Percentiles rank a stretch among this genome's conserved stretches.
phyloP scores from a whole-genome alignment of 2,888 invertebrate species.

The Cabera pusaria region DNA sequence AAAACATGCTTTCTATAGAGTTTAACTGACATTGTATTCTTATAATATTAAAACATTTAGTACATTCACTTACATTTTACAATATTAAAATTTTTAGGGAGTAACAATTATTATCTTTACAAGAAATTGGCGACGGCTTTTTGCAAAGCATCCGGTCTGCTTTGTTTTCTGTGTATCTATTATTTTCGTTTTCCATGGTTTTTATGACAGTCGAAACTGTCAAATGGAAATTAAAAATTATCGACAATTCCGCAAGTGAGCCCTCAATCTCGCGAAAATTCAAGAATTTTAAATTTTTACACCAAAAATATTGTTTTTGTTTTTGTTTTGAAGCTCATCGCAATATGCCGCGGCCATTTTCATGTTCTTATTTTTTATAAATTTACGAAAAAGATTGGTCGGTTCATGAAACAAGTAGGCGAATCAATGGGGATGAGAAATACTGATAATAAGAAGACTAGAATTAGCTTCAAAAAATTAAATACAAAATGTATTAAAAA shows the following conservation, averaged over 20 bases:
- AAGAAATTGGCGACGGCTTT: slow-evolving; percentile 39
- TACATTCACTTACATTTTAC: slow-evolving; percentile 58
- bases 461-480: slow-evolving; percentile 48
- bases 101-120: slow-evolving; percentile 55
- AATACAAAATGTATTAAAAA: slow-evolving; percentile 29
- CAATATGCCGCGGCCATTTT: slow-evolving; percentile 37
- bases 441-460: slow-evolving; percentile 51
- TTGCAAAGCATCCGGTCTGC: slow-evolving; percentile 21
- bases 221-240: slow-evolving; percentile 58
- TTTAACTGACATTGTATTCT: slow-evolving; percentile 44
- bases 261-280: slow-evolving; percentile 56
- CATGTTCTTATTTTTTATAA: slow-evolving; percentile 55
- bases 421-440: slow-evolving; percentile 46
- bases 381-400: slow-evolving; percentile 71
- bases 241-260: slow-evolving; percentile 60
- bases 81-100: slow-evolving; percentile 55
- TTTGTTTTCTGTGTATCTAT: slow-evolving; percentile 17
- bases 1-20: slow-evolving; percentile 41
- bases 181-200: slow-evolving; percentile 31
- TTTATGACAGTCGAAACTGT: slow-evolving; percentile 31
- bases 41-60: slow-evolving; percentile 61
- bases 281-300: slow-evolving; percentile 54
- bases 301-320: slow-evolving; percentile 24
- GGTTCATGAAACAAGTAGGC: slow-evolving; percentile 42
- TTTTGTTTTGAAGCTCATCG: slow-evolving; percentile 31